These are phyloP conservation scores for Sylvicapra grimmia DNA, from an alignment of 2,113 vertebrate genomes.

Conservation along the genomic window DNA sequence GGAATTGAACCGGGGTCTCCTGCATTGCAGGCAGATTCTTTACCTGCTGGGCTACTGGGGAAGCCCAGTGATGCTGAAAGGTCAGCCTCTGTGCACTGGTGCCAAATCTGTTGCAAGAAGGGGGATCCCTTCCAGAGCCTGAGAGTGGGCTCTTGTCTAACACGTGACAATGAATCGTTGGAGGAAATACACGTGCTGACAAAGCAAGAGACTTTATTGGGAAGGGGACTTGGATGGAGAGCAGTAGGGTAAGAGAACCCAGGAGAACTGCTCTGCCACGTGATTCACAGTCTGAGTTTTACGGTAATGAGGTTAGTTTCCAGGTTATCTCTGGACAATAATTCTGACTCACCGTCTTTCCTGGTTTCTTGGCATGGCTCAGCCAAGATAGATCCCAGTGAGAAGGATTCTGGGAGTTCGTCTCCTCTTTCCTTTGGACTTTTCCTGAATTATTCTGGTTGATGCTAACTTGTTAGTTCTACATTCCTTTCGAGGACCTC, in stretches of 20 bases:
- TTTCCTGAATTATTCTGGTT: background rate
- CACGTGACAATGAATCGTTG: fast-evolving
- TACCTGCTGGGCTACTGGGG: background rate
- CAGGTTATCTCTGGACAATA: background rate
- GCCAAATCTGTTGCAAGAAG: background rate
- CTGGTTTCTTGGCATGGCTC: background rate
- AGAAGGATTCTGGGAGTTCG: background rate
- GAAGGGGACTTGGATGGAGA: background rate
- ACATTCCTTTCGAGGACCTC: background rate
- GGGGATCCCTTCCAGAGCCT: background rate
- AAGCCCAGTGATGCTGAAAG: background rate
- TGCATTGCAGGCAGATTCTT: background rate
- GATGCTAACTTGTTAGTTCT: background rate
- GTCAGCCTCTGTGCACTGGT: background rate
- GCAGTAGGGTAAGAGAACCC: background rate
- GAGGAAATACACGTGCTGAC: background rate
- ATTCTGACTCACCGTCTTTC: background rate
- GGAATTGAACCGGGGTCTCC: background rate
- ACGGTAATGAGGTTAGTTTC: background rate
- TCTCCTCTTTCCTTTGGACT: background rate
- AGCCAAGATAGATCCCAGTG: background rate
- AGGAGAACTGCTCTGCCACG: background rate
- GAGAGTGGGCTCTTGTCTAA: background rate
- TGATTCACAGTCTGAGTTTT: background rate
- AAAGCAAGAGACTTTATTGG: background rate